These are phyloP conservation scores for Aplodontia rufa DNA, from an alignment of 2,113 vertebrate species.

Conservation along the genomic window DNA sequence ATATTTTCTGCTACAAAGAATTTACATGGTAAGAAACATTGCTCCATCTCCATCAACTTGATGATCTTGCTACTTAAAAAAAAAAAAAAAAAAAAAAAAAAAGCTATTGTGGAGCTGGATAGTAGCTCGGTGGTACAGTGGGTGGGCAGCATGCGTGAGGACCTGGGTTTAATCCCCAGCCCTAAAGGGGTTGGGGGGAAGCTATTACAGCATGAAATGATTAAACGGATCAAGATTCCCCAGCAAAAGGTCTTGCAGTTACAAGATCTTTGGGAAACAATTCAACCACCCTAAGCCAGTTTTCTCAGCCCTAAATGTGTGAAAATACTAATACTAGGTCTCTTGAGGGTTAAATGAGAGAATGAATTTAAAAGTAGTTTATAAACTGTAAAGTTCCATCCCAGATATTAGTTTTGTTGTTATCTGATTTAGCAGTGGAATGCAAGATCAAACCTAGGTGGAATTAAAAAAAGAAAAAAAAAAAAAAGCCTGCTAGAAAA, in stretches of 20 bases:
- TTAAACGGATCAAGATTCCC: background rate
- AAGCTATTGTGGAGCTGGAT: background rate
- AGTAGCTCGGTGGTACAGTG: background rate
- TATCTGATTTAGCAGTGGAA: conserved; percentile 47
- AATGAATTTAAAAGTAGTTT: conserved; percentile 3
- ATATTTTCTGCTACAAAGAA: background rate
- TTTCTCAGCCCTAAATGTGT: background rate
- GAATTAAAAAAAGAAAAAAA: accelerated
- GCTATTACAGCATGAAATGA: background rate
- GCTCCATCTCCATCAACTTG: background rate
- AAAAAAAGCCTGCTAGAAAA: background rate
- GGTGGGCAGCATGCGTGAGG: background rate
- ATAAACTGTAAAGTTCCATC: conserved; percentile 34
- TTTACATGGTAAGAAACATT: background rate
- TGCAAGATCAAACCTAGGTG: conserved; percentile 32
- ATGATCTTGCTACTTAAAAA: background rate
- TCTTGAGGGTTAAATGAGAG: conserved; percentile 37
- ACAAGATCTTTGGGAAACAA: background rate
- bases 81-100: no score
- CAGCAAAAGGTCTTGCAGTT: background rate
- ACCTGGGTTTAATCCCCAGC: background rate
- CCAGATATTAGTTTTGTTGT: background rate
- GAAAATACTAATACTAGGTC: background rate
- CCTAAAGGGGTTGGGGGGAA: background rate
- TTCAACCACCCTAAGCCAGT: background rate